Evolutionary conservation across 2,797 vertebrate species (phyloP), one percentile per base, ranked within the genome.

Genomic region (Manis javanica): DNA sequence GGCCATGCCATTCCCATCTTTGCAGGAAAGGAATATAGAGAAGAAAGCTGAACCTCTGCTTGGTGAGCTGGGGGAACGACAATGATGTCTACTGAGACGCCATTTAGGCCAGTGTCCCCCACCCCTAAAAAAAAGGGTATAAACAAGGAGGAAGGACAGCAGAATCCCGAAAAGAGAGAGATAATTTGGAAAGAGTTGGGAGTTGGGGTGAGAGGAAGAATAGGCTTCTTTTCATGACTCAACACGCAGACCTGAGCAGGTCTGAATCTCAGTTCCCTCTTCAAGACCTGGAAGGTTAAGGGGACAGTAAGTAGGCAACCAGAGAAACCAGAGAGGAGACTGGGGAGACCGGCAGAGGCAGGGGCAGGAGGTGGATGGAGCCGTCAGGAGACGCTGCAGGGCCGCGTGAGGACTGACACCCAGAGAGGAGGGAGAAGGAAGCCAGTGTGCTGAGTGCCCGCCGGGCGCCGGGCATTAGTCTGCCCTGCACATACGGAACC

Each of bases 321-420:
- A 42, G 74, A 31, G 46, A 39, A 37, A 42, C 12, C 19, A 78
- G 53, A 34, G 69, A 34, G 79, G 55, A 46, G 46, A 46, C 46
- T 46, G 12, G 46, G 46, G 46, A 46, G 10, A 46, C 46, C 10
- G 31, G 42, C 29, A 63, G 72, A 51, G 42, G 87, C 75, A 2
- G 12, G 37, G 16, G 69, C 13, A 8, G n/a, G 4, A 16, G 66
- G 10, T 0, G 16, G 8, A 23, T 13, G 1, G 24, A 79, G 26
- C 19, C 24, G 9, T 63, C 24, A 3, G 15, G 26, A 2, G 12
- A 23, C 21, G 37, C 61, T 63, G 3, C 49, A 16, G 34, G 21
- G 69, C 13, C 78, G n/a, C 4, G 7, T 19, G 49, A 86, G 49
- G 79, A 68, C 12, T 37, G 66, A 21, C 4, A 14, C 5, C 0